A percentile compares a stretch with the other conserved stretches of the same genome.
Evolutionary conservation across 2,888 invertebrate species (phyloP).

Genomic region (Cremastinae sp.): DNA sequence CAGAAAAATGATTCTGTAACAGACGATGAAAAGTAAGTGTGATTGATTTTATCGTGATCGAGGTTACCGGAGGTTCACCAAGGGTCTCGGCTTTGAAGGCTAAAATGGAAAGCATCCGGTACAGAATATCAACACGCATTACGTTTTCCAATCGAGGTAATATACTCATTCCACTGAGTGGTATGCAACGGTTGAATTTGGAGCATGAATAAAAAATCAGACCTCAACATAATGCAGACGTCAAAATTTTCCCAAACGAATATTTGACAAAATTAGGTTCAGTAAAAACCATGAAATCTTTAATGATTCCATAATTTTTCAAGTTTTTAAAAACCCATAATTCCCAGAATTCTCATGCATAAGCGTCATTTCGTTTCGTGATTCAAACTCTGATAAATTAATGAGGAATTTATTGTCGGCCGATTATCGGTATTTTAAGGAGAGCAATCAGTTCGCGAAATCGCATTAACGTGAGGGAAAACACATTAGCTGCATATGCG

Average conservation of each 20-base stretch:
- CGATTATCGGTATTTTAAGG: neutral
- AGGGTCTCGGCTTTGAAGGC: slow-evolving; percentile 34
- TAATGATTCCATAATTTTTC: too few species aligned
- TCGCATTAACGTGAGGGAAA: slow-evolving; percentile 23
- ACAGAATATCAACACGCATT: slow-evolving; percentile 18
- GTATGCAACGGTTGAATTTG: slow-evolving; percentile 6
- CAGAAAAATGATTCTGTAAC: neutral
- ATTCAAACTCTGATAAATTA: neutral
- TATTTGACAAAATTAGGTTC: too few species aligned
- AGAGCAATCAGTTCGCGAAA: slow-evolving; percentile 29
- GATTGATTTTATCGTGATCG: neutral
- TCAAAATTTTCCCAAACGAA: too few species aligned
- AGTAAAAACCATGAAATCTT: too few species aligned
- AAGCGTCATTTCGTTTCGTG: too few species aligned
- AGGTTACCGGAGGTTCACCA: slow-evolving; percentile 33
- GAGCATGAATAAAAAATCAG: neutral
- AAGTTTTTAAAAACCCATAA: too few species aligned
- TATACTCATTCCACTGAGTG: slow-evolving; percentile 20
- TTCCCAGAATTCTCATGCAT: too few species aligned
- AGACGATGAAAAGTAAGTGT: neutral
- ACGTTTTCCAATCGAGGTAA: slow-evolving; percentile 4
- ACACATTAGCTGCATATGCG: slow-evolving; percentile 40
- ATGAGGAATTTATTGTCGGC: neutral
- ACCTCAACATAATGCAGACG: too few species aligned
- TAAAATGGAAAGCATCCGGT: slow-evolving; percentile 48